Base-by-base conservation (phyloP, 2,113 vertebrate genomes). In the Bubalus kerabau region DNA sequence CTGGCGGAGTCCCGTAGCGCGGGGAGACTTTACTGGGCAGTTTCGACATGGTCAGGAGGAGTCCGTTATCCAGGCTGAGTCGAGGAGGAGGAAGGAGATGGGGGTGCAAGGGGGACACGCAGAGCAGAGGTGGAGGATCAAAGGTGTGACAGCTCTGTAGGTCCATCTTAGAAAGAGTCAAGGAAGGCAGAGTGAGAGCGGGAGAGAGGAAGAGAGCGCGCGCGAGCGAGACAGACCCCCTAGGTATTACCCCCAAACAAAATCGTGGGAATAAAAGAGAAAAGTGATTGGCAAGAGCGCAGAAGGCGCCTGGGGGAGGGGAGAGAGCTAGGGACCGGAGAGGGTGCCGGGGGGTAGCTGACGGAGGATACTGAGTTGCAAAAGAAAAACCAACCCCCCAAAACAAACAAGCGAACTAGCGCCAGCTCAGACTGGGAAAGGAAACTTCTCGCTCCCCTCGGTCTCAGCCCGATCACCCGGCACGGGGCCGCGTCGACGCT, bases 201-300 rank as follows among this genome's bases (percentile, higher is more conserved):
- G 30, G 96, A n/a, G 87, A 36, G 71, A 40, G 16, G 57, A 36
- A 28, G 71, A 57, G 71, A n/a, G 76, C 32, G 52, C 19, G 88
- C 54, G 62, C 50, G 87, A 43, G 87, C 28, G 80, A 59, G 87
- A 57, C 88, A 43, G 81, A 93, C 80, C 52, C 96, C 98, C 93
- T 97, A 97, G 98, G 98, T 99, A 99, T 98, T 98, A 98, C 95
- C 95, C 95, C 88, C 87, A 86, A 96, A 97, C 96, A 96, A 96
- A 98, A 97, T 98, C 98, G 97, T 98, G 98, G 97, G 98, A 98
- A 98, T 97, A 95, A 98, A 97, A 98, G 94, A 84, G 97, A 97
- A 98, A 98, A 98, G 97, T 97, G 98, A 98, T 98, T 98, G 97
- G 97, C 98, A 98, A 97, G 98, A 98, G 97, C 92, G 97, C 95